These are phyloP conservation scores for Corydoras maculifer DNA, from an alignment of 2,113 vertebrate genomes.

Conservation along the genomic window DNA sequence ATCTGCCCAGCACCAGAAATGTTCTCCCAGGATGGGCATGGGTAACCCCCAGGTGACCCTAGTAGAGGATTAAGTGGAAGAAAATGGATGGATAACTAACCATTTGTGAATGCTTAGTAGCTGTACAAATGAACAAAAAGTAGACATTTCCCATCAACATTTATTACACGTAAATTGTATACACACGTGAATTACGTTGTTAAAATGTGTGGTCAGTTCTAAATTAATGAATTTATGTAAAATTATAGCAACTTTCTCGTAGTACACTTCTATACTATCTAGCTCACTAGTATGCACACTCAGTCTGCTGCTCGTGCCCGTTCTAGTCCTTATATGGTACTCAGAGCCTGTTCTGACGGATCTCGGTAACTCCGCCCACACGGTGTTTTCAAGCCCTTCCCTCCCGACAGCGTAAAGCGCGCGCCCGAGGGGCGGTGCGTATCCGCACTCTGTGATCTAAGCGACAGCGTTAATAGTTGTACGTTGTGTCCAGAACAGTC, in stretches of 20 bases:
- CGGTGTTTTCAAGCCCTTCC: background rate
- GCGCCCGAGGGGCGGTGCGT: slow-evolving; percentile 17
- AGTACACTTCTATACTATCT: background rate
- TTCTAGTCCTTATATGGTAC: slow-evolving; percentile 37
- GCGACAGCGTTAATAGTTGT: slow-evolving; percentile 14
- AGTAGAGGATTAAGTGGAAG: too few relatives aligned
- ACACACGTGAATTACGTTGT: too few relatives aligned
- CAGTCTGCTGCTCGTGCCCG: slow-evolving; percentile 3
- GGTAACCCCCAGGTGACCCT: too few relatives aligned
- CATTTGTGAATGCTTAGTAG: too few relatives aligned
- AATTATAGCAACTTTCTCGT: background rate
- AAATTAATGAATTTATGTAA: too few relatives aligned
- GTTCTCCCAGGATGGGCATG: too few relatives aligned
- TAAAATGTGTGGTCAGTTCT: too few relatives aligned
- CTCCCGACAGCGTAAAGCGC: slow-evolving; percentile 7
- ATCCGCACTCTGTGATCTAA: slow-evolving; percentile 7
- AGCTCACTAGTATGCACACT: background rate
- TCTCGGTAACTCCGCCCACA: slow-evolving; percentile 16
- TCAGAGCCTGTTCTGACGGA: slow-evolving; percentile 5
- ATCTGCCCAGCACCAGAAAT: too few relatives aligned
- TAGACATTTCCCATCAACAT: too few relatives aligned
- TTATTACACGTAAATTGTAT: too few relatives aligned
- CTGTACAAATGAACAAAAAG: too few relatives aligned
- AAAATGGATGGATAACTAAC: too few relatives aligned
- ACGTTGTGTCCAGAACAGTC: background rate